Evolutionary conservation across 1,140 invertebrate genomes (phyloP), one percentile per base, ranked within the genome.

Genomic region (Proctacanthus coquilletti): DNA sequence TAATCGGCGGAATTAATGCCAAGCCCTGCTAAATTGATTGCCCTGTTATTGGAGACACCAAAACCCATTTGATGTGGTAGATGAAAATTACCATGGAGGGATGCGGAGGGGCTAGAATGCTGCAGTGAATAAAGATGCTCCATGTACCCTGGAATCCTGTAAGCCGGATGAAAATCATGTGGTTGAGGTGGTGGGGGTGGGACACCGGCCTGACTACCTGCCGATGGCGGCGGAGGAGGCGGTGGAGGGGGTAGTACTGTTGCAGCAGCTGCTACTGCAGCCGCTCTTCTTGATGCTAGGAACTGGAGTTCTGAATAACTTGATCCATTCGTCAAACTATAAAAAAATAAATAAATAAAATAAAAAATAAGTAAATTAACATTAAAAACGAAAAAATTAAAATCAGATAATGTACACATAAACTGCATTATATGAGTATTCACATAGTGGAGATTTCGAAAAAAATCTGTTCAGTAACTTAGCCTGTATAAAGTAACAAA

Each of bases 111-210:
- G 39, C 70, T 69, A 43, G 68, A 67, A 52, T 69, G 60, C 46
- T 70, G 72, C 20, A 78, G 60, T 11, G 74, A 71, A 53, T 77
- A 76, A 17, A 77, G 63, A 49, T 75, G 72, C 59, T 77, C 74
- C 70, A 77, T 73, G 55, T 77, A 77, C 40, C 73, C 70, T 18
- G 71, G 71, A 47, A 77, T 65, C 45, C 74, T 62, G 54, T 76
- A 77, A 13, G 73, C 69, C 27, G 71, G 67, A 53, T 71, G 72
- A 42, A 71, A 62, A 40, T 71, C 69, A 38, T 52, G 57, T 35
- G 48, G 41, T 15, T 49, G 52, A 3, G 35, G 35, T 27, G 30
- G 18, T 25, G 20, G 37, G 39, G 20, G 34, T 20, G 34, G 23
- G 3, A 34, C 4, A 21, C 27, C n/a, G n/a, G n/a, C n/a, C n/a